Evolutionary conservation across 2,888 invertebrate species (phyloP), one percentile per base, ranked within the genome.

Genomic region (Ornithoptera alexandrae): DNA sequence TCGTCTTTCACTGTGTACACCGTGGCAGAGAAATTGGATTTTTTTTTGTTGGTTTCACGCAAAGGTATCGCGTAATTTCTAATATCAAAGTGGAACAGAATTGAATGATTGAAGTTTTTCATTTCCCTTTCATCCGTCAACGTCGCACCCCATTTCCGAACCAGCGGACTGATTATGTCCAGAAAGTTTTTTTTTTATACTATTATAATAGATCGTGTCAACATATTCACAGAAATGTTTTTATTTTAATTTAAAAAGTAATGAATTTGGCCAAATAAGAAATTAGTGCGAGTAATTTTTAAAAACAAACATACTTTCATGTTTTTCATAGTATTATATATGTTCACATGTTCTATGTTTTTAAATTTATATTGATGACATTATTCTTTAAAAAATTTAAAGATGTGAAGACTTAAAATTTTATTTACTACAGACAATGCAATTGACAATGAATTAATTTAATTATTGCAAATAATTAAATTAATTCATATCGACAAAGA

Each of bases 61-160:
- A 65, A 63, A 57, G 59, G 30, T 64, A 57, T 62, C 62, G 58
- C 68, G 50, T 67, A 63, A 67, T 69, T 67, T 72, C 53, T 69
- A 69, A 70, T 67, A 62, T 62, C 63, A 59, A 78, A 76, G 72
- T 69, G 74, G 73, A 74, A 70, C 75, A 74, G 75, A 78, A 78
- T 78, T 78, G 74, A 78, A 72, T 75, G 74, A 79, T 77, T 76
- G 79, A 81, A 79, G 74, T 80, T 77, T 79, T 77, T 77, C 80
- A 81, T 84, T 84, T 86, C 83, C 83, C 77, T 78, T 78, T 78
- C 79, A 83, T 85, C 77, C 74, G 78, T 85, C 86, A 84, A 79
- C 74, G 84, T 84, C 84, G 74, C 69, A 72, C 72, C 76, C 78
- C 76, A 81, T 84, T 83, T 82, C 84, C 82, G 74, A 75, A 73